Conservation (phyloP, 1,140 invertebrate species). For the Macrocentrus cingulum region DNA sequence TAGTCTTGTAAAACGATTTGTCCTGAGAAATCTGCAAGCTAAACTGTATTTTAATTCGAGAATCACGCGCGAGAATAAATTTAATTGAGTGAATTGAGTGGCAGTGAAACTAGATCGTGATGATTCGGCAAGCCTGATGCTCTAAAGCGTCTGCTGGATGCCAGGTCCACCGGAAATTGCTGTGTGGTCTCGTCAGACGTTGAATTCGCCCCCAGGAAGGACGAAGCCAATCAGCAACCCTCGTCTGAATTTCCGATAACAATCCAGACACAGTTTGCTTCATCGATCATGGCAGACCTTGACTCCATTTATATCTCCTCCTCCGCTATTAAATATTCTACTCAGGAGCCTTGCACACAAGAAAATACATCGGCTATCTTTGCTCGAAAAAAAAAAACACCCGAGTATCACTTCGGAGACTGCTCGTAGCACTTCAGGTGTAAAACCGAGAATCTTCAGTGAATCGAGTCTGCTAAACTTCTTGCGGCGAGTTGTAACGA, state of each 20-base stretch:
- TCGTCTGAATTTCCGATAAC: conserved; percentile 19
- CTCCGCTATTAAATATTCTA: not conserved
- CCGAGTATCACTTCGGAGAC: conserved; percentile 14
- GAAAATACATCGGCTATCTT: not conserved
- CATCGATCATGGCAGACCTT: not conserved
- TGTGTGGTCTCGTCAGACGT: conserved; percentile 18
- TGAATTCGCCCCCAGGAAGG: conserved; percentile 18
- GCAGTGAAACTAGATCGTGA: no score
- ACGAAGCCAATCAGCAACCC: conserved; percentile 20
- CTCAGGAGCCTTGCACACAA: no score
- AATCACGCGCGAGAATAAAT: no score
- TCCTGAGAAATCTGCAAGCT: conserved; percentile 49
- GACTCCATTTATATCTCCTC: not conserved
- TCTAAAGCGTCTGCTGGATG: conserved; percentile 22
- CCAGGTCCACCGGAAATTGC: conserved; percentile 23
- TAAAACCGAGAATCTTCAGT: conserved; percentile 10
- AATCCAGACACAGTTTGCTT: not conserved
- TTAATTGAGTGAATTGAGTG: no score
- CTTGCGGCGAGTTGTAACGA: conserved; percentile 22
- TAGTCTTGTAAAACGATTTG: conserved; percentile 45
- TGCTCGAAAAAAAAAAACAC: conserved; percentile 7
- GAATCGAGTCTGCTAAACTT: conserved; percentile 22
- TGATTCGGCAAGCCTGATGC: no score
- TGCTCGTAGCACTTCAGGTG: conserved; percentile 4
- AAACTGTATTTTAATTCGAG: conserved; percentile 43